Conservation (phyloP, 2,113 vertebrate genomes). For the Ammospiza nelsoni region DNA sequence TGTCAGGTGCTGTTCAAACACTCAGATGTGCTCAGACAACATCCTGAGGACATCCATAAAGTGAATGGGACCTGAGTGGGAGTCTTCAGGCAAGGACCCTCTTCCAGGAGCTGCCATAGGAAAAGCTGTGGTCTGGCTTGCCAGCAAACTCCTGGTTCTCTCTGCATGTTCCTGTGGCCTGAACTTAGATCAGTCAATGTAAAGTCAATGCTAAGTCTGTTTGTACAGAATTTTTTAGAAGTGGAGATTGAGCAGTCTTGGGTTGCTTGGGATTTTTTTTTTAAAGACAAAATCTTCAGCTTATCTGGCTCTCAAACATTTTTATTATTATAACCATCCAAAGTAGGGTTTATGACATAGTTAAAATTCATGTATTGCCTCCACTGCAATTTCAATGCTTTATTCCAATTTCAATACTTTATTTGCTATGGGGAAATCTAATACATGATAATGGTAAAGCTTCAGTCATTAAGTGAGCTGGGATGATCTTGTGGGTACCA, state of each 20-base stretch:
- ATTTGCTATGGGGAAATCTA: background rate
- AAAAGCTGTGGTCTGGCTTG: background rate
- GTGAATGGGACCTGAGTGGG: background rate
- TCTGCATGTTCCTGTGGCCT: background rate
- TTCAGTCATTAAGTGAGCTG: background rate
- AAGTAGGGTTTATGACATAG: background rate
- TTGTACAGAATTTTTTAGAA: background rate
- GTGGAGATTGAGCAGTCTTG: background rate
- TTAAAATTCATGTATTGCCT: constrained; percentile 11
- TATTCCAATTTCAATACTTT: background rate
- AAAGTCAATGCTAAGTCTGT: background rate
- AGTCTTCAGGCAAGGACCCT: background rate
- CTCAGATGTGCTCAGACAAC: background rate
- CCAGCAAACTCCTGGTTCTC: background rate
- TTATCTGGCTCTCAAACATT: background rate
- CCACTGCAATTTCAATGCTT: constrained; percentile 13
- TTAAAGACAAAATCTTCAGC: background rate
- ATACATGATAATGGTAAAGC: background rate
- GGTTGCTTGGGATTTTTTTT: background rate
- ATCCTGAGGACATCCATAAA: background rate
- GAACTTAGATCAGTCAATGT: background rate
- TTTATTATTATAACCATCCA: background rate
- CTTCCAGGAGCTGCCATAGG: accelerated
- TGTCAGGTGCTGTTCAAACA: background rate
- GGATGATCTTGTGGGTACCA: background rate